Conservation (phyloP, 1,140 invertebrate genomes). For the Drosophila hydei region DNA sequence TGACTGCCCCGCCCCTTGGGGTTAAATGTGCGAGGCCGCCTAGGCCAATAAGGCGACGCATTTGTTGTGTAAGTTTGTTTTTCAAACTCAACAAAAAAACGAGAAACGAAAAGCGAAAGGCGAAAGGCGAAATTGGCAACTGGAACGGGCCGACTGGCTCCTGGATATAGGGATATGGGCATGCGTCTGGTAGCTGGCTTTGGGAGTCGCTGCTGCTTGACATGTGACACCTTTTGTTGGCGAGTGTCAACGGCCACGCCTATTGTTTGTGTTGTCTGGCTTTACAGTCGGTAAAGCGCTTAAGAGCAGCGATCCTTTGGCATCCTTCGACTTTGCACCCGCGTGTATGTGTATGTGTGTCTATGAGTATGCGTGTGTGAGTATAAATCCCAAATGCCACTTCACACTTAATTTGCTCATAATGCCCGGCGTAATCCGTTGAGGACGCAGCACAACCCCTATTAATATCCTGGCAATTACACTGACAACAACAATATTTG, state of each 20-base stretch:
- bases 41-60: slow-evolving; percentile 25
- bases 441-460: slow-evolving; percentile 41
- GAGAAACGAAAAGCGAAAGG: too few relatives aligned
- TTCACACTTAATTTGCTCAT: slow-evolving; percentile 82
- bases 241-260: slow-evolving; percentile 41
- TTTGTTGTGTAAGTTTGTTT: slow-evolving; percentile 66
- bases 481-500: slow-evolving; percentile 73
- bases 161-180: too few relatives aligned
- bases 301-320: slow-evolving; percentile 25
- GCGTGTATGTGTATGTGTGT: not conserved
- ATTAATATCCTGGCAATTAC: slow-evolving; percentile 78
- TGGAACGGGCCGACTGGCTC: not conserved
- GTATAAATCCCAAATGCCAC: slow-evolving; percentile 75
- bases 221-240: slow-evolving; percentile 79
- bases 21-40: slow-evolving; percentile 55
- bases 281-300: slow-evolving; percentile 45
- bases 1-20: slow-evolving; percentile 23
- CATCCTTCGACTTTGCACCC: slow-evolving; percentile 18
- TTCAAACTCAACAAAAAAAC: slow-evolving; percentile 17
- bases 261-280: slow-evolving; percentile 40
- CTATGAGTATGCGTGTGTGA: slow-evolving; percentile 32
- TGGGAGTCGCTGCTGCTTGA: slow-evolving; percentile 50
- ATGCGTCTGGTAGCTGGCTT: not conserved
- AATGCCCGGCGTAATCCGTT: slow-evolving; percentile 75
- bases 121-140: not conserved